phyloP scores from a whole-genome alignment of 2,797 vertebrate genomes.

The Thaleichthys pacificus region DNA sequence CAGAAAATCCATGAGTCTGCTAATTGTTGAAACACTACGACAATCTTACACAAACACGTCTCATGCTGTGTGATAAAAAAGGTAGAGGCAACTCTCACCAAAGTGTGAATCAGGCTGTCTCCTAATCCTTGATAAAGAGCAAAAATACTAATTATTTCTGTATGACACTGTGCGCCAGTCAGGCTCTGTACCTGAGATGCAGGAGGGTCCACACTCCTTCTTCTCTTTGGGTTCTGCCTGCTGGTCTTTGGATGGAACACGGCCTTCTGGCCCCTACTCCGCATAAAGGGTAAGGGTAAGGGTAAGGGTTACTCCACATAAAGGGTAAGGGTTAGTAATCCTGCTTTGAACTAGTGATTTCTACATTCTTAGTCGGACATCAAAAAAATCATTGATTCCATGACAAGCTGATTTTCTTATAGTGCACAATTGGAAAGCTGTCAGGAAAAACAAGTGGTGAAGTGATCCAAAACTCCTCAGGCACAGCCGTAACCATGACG shows the following conservation, averaged over 20 bases:
- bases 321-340: no score
- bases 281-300: neutral
- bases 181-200: neutral
- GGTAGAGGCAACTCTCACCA: neutral
- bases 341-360: no score
- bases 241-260: conserved; percentile 38
- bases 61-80: neutral
- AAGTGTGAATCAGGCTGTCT: neutral
- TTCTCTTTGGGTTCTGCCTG: conserved; percentile 48
- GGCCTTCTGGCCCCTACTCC: conserved; percentile 48
- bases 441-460: no score
- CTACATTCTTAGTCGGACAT: no score
- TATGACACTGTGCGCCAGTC: neutral
- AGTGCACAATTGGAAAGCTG: no score
- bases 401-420: no score
- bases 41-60: neutral
- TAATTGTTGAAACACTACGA: neutral
- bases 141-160: neutral
- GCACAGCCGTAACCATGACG: no score
- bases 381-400: no score
- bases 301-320: no score
- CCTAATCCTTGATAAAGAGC: no score
- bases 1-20: neutral
- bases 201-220: neutral
- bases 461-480: no score